Percentiles rank a stretch among this genome's conserved stretches.
phyloP scores from a whole-genome alignment of 2,797 vertebrate genomes.

The Gymnoscopelus braueri region DNA sequence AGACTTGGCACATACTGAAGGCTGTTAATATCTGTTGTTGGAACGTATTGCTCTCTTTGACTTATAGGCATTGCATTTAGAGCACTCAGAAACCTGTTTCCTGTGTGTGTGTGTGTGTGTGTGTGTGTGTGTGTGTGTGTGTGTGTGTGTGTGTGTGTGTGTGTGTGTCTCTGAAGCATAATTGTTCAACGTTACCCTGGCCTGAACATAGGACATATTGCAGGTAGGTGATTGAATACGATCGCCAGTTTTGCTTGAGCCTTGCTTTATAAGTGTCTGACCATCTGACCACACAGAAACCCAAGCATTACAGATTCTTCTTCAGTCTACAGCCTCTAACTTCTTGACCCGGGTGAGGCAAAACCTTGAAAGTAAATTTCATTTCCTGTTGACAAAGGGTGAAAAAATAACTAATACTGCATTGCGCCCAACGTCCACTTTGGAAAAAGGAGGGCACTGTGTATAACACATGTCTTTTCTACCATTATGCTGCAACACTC shows the following conservation, averaged over 20 bases:
- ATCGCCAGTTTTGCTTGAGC: conserved; percentile 34
- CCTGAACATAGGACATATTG: conserved; percentile 13
- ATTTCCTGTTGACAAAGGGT: conserved; percentile 12
- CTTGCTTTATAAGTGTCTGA: conserved; percentile 38
- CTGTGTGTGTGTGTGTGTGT: conserved; percentile 3
- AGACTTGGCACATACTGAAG: too few relatives aligned
- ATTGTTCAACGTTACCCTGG: conserved; percentile 26
- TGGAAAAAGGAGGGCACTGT: conserved; percentile 14
- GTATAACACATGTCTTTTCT: conserved; percentile 28
- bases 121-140: conserved; percentile 19
- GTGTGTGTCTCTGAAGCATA: conserved; percentile 31
- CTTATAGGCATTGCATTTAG: too few relatives aligned
- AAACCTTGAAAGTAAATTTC: conserved; percentile 7
- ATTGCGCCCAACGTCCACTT: conserved; percentile 23
- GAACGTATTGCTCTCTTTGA: too few relatives aligned
- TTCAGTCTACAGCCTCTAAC: conserved; percentile 5
- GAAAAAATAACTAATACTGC: not conserved
- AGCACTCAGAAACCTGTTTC: too few relatives aligned
- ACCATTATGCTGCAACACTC: conserved; percentile 35
- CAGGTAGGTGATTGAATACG: conserved; percentile 42
- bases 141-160: not conserved
- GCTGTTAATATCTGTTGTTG: too few relatives aligned
- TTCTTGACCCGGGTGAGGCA: conserved; percentile 41
- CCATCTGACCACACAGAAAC: conserved; percentile 25
- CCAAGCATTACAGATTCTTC: conserved; percentile 11